Percentiles rank a stretch among this genome's conserved stretches.
Conservation (phyloP, 1,140 invertebrate genomes). For the Atta texana region DNA sequence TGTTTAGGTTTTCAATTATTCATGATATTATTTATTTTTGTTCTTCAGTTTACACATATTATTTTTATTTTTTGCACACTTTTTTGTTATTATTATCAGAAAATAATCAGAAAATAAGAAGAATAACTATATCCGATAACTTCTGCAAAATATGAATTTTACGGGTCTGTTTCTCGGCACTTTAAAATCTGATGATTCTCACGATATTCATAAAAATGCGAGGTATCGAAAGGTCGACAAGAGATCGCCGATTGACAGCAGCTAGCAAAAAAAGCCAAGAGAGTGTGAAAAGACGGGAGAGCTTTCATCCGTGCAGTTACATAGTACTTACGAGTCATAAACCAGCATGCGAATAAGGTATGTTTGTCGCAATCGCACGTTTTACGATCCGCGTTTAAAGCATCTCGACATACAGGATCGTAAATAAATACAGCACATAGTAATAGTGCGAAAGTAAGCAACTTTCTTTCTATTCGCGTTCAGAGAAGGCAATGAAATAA, state of each 20-base stretch:
- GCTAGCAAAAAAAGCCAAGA: background rate
- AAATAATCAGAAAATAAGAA: background rate
- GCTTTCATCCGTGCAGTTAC: background rate
- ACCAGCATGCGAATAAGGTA: constrained; percentile 3
- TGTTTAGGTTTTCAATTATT: background rate
- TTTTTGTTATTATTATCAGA: background rate
- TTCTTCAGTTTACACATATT: background rate
- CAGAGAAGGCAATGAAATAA: background rate
- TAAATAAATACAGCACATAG: background rate
- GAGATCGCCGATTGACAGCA: background rate
- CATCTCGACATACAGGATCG: background rate
- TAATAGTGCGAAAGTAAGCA: background rate
- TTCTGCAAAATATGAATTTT: constrained; percentile 4
- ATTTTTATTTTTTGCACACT: background rate
- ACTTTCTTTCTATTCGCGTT: background rate
- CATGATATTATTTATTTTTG: background rate
- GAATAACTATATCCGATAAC: background rate
- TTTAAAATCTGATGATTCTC: background rate
- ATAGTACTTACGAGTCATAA: constrained; percentile 32
- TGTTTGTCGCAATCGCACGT: constrained; percentile 19
- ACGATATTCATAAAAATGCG: background rate
- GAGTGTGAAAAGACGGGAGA: background rate
- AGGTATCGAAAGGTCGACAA: background rate
- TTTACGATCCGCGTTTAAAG: constrained; percentile 24
- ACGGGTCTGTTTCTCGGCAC: background rate